These are phyloP conservation scores for Mus spicilegus DNA, from an alignment of 2,113 vertebrate species.

Conservation along the genomic window DNA sequence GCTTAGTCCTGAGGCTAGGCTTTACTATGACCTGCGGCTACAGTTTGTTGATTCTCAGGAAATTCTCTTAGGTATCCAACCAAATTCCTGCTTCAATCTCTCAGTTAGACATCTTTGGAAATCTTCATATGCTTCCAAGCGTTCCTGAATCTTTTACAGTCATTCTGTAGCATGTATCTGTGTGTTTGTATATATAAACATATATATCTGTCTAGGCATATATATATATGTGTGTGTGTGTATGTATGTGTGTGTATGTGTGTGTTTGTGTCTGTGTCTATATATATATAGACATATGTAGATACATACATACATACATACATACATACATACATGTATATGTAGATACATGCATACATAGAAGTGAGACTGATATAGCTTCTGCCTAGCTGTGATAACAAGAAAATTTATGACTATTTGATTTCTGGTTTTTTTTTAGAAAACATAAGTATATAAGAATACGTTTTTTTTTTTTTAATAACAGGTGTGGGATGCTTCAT, in stretches of 20 bases:
- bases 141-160: not conserved
- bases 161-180: not conserved
- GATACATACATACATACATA: not conserved
- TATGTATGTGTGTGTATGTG: not conserved
- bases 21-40: not conserved
- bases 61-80: too few relatives aligned
- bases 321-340: not conserved
- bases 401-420: not conserved
- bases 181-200: not conserved
- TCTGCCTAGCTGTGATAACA: not conserved
- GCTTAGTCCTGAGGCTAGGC: not conserved
- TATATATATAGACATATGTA: rapidly evolving
- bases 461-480: too few relatives aligned
- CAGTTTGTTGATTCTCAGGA: not conserved
- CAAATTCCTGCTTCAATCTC: not conserved
- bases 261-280: too few relatives aligned
- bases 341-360: not conserved
- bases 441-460: too few relatives aligned
- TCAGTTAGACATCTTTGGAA: not conserved
- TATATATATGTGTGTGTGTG: not conserved
- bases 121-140: rapidly evolving
- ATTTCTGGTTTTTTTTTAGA: too few relatives aligned
- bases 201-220: not conserved
- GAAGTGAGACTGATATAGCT: not conserved
- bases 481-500: too few relatives aligned